Base-by-base conservation (phyloP, 2,113 vertebrate genomes). In the Erythrocebus patas region DNA sequence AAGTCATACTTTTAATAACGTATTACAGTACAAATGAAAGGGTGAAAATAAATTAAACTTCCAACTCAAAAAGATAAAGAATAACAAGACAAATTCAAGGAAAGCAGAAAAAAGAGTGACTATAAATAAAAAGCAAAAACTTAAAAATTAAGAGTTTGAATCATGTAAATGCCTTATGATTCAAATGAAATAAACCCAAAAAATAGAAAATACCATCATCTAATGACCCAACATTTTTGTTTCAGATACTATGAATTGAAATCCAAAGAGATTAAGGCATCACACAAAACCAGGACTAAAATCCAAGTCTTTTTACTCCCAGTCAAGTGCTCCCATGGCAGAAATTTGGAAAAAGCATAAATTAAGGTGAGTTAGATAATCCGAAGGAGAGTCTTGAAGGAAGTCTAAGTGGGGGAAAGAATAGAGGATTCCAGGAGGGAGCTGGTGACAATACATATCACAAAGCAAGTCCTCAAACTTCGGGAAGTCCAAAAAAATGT, bases 121-220 rank as follows among this genome's bases (percentile, higher is more conserved):
- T 25, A 75, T 1, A 93, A 38, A 57, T 52, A 30, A 57, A 64
- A 81, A 50, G 23, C 7, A 76, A 68, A 72, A 30, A 43, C 57
- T 43, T 0, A 22, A 83, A 89, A 84, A 2, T 22, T 70, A 50
- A 94, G 72, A 64, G 5, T 68, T 59, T 86, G 38, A 52, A 59
- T 87, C 48, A 25, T 79, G 11, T 50, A 84, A 84, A 59, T 81
- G 17, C 5, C 91, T 76, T 70, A 38, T 3, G 50, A 30, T 59
- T 92, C 38, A 89, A 92, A 89, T 73, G 93, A 70, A 87, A 90
- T 85, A 85, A 76, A 87, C 84, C 85, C 27, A 78, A 40, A 68
- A 89, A 73, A 84, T 43, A 79, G 52, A 55, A 82, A 81, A 38
- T n/a, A 50, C 17, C 73, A 97, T 64, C 52, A 32, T 32, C 32